Conservation (phyloP, 2,888 invertebrate genomes). For the Heliothis peltigera region DNA sequence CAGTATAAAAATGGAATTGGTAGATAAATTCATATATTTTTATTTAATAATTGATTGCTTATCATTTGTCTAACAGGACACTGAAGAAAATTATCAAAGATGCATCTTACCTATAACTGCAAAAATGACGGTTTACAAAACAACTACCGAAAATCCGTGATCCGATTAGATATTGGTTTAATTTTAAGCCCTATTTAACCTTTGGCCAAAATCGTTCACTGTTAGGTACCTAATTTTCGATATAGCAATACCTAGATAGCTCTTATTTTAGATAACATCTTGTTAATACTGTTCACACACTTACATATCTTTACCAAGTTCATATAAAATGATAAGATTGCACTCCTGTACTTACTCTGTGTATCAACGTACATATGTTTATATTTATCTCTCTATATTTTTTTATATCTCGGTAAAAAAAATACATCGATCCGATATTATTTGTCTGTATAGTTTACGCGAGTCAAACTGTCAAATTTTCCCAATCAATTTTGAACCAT, state of each 20-base stretch:
- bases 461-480: too few relatives aligned
- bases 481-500: too few relatives aligned
- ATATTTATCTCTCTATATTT: too few relatives aligned
- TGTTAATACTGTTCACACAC: background rate
- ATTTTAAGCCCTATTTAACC: background rate
- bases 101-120: too few relatives aligned
- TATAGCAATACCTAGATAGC: background rate
- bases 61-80: too few relatives aligned
- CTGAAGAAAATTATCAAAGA: too few relatives aligned
- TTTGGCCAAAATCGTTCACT: background rate
- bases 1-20: too few relatives aligned
- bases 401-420: constrained; percentile 18
- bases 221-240: background rate
- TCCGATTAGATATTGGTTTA: too few relatives aligned
- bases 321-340: constrained; percentile 10
- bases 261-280: background rate
- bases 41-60: too few relatives aligned
- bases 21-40: too few relatives aligned
- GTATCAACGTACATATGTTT: background rate
- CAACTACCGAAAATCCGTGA: too few relatives aligned
- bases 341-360: background rate
- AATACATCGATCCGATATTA: background rate
- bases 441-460: constrained; percentile 8
- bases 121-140: too few relatives aligned
- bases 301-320: constrained; percentile 7